Base-by-base conservation (phyloP, 2,113 vertebrate species). In the Picathartes gymnocephalus region DNA sequence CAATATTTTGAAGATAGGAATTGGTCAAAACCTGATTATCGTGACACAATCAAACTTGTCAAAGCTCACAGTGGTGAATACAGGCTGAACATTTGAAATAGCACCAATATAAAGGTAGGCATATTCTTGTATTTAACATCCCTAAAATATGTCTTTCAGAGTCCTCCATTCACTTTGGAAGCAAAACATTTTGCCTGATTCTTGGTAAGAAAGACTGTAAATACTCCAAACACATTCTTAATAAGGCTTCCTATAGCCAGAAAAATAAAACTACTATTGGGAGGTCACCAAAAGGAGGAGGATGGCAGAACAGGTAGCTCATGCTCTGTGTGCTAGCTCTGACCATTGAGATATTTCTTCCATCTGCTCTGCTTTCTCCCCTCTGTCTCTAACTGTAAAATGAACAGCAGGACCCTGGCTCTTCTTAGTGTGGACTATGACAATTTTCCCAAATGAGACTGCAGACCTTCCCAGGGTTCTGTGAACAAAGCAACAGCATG, bases 1-100 rank as follows among this genome's bases (percentile, higher is more conserved):
- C 74, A 77, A 66, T 70, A 64, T 23, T 88, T 90, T 58, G 23
- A 85, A 89, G 64, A 91, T 28, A 66, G 2, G 3, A 92, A 80
- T 94, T 73, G 42, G 56, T 94, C 81, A 90, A 94, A 94, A 77
- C 27, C 76, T 90, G 42, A 90, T 95, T 85, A 62, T 69, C 64
- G 54, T 40, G 54, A 90, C 39, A 56, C 40, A 72, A 69, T 90
- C 50, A 90, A 69, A n/a, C 22, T 91, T 13, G 18, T 62, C 65
- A 85, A 89, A 87, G 15, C 10, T 39, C 50, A 48, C 9, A 45
- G 9, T 5, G 6, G 28, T 48, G 35, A 82, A 87, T 16, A 23
- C 27, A 69, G 35, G 48, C 21, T 58, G 62, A 89, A 50, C 15
- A 54, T 73, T 85, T 54, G 57, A 88, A 95, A 66, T 7, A 80